phyloP scores from a whole-genome alignment of 2,888 invertebrate species.

The Pollenia angustigena region DNA sequence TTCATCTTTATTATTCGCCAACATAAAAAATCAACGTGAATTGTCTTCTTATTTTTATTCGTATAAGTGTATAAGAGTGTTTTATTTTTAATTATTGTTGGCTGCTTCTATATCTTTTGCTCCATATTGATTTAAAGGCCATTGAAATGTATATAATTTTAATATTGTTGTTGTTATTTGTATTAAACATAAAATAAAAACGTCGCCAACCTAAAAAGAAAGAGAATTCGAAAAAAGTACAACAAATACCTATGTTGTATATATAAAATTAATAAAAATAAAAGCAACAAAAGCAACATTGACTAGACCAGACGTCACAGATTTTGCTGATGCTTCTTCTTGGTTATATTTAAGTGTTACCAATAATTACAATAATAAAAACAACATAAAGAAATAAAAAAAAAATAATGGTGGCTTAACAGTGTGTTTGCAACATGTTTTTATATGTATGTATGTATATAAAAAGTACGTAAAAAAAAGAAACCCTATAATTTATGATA shows the following conservation, averaged over 20 bases:
- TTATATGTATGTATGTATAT: constrained; percentile 30
- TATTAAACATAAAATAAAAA: constrained; percentile 64
- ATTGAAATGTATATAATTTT: constrained; percentile 56
- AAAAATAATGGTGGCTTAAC: constrained; percentile 45
- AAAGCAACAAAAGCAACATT: constrained; percentile 49
- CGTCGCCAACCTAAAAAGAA: constrained; percentile 67
- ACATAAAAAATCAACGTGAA: constrained; percentile 52
- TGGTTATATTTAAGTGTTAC: constrained; percentile 40
- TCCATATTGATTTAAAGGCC: constrained; percentile 67
- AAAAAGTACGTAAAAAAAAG: constrained; percentile 48
- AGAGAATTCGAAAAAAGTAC: constrained; percentile 39
- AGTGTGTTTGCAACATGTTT: constrained; percentile 40
- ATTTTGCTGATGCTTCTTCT: constrained; percentile 23
- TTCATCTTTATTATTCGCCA: constrained; percentile 18
- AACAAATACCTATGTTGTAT: constrained; percentile 15
- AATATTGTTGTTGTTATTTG: constrained; percentile 43
- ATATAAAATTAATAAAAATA: constrained; percentile 38
- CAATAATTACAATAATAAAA: constrained; percentile 46
- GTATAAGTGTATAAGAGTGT: neutral
- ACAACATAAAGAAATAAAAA: constrained; percentile 20
- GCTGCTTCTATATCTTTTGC: constrained; percentile 56
- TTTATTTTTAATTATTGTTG: constrained; percentile 40
- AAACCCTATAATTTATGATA: constrained; percentile 54
- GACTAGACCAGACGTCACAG: constrained; percentile 62
- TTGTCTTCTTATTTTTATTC: constrained; percentile 54